These are phyloP conservation scores for Orthosia gracilis DNA, from an alignment of 2,888 invertebrate species.

Conservation along the genomic window DNA sequence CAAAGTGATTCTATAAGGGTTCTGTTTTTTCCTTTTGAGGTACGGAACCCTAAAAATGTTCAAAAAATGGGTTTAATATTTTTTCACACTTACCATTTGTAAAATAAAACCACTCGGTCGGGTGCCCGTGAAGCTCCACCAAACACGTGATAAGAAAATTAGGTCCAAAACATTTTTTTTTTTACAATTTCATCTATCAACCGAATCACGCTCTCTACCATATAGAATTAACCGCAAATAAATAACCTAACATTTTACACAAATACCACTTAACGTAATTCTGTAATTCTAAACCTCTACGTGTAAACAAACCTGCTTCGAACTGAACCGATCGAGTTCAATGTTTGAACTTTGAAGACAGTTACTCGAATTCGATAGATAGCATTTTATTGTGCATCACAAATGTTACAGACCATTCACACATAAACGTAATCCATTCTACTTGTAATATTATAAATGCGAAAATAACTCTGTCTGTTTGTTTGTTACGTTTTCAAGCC, in stretches of 20 bases:
- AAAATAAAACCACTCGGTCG: no score
- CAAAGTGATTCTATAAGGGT: no score
- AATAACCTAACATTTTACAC: background rate
- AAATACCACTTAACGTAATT: background rate
- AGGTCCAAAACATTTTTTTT: no score
- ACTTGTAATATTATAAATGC: no score
- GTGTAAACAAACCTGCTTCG: constrained; percentile 28
- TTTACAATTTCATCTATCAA: no score
- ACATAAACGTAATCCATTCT: background rate
- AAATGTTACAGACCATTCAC: background rate
- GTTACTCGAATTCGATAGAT: constrained; percentile 9
- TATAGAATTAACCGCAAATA: background rate
- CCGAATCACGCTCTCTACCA: background rate
- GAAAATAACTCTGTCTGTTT: no score
- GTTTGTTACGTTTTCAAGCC: background rate
- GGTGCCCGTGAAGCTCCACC: no score
- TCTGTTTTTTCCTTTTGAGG: no score
- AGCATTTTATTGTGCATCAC: constrained; percentile 1
- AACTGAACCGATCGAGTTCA: constrained; percentile 38
- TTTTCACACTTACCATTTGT: no score
- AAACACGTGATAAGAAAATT: no score
- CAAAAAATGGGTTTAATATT: no score
- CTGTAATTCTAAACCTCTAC: constrained; percentile 16
- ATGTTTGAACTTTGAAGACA: constrained; percentile 42
- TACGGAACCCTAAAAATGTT: no score